Evolutionary conservation across 2,113 vertebrate genomes (phyloP).

Genomic region (Kobus ellipsiprymnus): DNA sequence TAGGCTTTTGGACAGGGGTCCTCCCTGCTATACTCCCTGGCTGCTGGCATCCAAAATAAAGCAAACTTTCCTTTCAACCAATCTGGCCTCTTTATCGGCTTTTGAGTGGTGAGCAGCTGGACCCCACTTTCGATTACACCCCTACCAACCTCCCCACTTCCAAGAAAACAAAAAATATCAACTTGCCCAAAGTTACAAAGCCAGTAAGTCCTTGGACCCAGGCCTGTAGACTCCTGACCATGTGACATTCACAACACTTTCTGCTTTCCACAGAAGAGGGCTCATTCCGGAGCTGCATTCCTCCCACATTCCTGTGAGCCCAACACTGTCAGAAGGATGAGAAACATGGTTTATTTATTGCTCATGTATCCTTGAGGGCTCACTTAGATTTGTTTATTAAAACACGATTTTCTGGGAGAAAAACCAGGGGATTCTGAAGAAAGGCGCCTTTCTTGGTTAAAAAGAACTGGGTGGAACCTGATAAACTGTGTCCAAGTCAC

Average conservation of each 20-base stretch:
- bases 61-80: background rate
- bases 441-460: background rate
- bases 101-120: background rate
- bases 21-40: background rate
- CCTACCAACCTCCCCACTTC: accelerated
- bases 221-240: background rate
- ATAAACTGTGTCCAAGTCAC: background rate
- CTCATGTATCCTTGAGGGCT: background rate
- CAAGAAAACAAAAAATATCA: background rate
- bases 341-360: background rate
- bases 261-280: background rate
- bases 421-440: background rate
- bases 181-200: background rate
- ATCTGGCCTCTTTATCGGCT: background rate
- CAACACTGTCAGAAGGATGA: background rate
- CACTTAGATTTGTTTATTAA: background rate
- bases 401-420: background rate
- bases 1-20: background rate
- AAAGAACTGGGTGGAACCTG: background rate
- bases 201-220: background rate
- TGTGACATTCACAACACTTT: background rate
- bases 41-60: background rate
- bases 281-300: background rate
- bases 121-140: background rate
- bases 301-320: background rate